Evolutionary conservation across 2,888 invertebrate species (phyloP).

Genomic region (Corbicula japonica): DNA sequence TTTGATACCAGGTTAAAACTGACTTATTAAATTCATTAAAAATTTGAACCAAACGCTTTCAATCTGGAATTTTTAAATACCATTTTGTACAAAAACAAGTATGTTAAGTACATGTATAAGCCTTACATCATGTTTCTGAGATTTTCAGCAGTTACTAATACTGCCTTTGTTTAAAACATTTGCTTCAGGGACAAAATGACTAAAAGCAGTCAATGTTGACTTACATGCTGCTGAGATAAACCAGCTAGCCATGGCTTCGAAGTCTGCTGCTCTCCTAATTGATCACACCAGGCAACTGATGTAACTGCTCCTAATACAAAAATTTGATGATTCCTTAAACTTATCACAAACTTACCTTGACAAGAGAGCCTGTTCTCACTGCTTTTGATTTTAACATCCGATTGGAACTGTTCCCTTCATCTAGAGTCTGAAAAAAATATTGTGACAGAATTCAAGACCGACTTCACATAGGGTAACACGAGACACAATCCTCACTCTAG

Average conservation of each 20-base stretch:
- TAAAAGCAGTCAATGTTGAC: background rate
- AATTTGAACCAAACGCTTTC: too few species aligned
- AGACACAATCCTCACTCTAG: background rate
- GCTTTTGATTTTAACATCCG: slow-evolving; percentile 45
- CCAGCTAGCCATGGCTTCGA: background rate
- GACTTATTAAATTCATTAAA: too few species aligned
- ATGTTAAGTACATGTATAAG: too few species aligned
- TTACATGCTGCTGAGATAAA: background rate
- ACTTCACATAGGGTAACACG: background rate
- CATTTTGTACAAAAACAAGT: too few species aligned
- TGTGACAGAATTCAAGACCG: background rate
- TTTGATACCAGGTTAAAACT: too few species aligned
- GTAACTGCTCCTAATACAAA: background rate
- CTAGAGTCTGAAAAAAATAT: slow-evolving; percentile 38
- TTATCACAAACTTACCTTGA: slow-evolving; percentile 43
- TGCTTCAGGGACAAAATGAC: background rate
- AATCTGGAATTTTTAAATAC: too few species aligned
- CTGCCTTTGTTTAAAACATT: background rate
- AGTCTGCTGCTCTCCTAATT: background rate
- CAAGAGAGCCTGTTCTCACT: slow-evolving; percentile 38
- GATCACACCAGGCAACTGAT: background rate
- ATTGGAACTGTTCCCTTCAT: slow-evolving; percentile 45
- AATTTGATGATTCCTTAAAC: background rate
- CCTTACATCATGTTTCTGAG: too few species aligned
- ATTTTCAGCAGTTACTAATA: too few species aligned